Conservation (phyloP, 2,797 vertebrate genomes). For the Brotula barbata region DNA sequence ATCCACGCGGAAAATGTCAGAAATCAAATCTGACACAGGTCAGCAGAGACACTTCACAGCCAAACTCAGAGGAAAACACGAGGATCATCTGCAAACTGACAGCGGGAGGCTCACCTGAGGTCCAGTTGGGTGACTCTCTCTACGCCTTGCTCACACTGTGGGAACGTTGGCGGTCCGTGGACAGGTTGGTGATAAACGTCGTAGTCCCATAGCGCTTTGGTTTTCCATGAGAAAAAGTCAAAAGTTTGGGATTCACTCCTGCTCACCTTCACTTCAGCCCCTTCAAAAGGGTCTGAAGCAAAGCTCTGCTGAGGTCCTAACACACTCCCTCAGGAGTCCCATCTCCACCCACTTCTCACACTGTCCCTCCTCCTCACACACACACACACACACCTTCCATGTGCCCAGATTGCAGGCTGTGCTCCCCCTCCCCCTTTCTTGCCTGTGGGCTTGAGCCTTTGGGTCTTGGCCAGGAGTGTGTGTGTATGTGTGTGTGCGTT, state of each 20-base stretch:
- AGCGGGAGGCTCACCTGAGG: constrained; percentile 61
- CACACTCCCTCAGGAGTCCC: constrained; percentile 66
- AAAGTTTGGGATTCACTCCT: constrained; percentile 25
- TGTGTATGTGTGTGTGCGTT: constrained; percentile 2
- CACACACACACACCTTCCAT: constrained; percentile 38
- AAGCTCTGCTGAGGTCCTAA: constrained; percentile 67
- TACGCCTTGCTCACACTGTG: constrained; percentile 43
- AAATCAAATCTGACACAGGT: neutral
- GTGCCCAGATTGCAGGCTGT: constrained; percentile 68
- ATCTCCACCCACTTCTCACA: constrained; percentile 69
- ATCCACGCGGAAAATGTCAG: too few species aligned
- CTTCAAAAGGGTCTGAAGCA: constrained; percentile 61
- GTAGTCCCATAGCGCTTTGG: constrained; percentile 56
- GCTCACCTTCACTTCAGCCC: constrained; percentile 49
- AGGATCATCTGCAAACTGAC: too few species aligned
- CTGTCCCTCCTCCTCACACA: constrained; percentile 65
- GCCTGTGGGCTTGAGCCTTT: constrained; percentile 59
- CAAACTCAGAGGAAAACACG: too few species aligned
- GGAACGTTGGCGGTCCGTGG: constrained; percentile 52
- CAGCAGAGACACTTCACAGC: too few species aligned
- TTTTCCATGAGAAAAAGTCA: constrained; percentile 16
- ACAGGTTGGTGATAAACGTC: neutral
- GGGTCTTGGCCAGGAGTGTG: constrained; percentile 57
- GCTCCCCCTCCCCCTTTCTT: constrained; percentile 20
- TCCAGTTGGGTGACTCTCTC: constrained; percentile 46